phyloP scores from a whole-genome alignment of 2,113 vertebrate species.

The Pyrgilauda ruficollis region DNA sequence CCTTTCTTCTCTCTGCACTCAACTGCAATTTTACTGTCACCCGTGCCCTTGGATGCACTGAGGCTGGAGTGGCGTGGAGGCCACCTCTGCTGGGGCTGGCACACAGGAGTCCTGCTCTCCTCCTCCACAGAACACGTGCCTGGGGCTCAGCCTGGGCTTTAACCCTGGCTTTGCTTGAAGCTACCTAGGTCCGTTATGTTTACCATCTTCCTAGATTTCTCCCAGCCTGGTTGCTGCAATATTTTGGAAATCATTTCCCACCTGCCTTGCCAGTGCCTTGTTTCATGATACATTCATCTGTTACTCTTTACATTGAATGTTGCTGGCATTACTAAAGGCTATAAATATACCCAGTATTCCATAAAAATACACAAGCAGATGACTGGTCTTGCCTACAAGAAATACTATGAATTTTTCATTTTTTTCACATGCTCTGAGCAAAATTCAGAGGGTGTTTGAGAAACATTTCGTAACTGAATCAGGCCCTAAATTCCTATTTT shows the following conservation, averaged over 20 bases:
- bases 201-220: not conserved
- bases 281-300: constrained; percentile 4
- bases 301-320: constrained; percentile 16
- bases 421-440: constrained; percentile 23
- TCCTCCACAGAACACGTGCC: accelerated
- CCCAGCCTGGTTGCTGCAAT: not conserved
- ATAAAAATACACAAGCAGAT: constrained; percentile 44
- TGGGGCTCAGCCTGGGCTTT: not conserved
- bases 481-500: constrained; percentile 5
- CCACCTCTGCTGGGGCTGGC: not conserved
- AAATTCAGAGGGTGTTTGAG: constrained; percentile 26
- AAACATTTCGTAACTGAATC: not conserved
- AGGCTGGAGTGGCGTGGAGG: accelerated
- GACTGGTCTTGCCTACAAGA: constrained; percentile 37
- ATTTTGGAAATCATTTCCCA: constrained; percentile 19
- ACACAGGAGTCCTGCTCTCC: not conserved
- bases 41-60: not conserved
- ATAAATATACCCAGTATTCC: constrained; percentile 29
- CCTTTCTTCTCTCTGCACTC: not conserved
- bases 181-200: not conserved
- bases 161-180: not conserved
- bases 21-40: not conserved
- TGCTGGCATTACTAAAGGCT: constrained; percentile 47
- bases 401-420: constrained; percentile 51
- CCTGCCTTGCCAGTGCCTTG: constrained; percentile 38